Percentiles rank a stretch among this genome's conserved stretches.
phyloP scores from a whole-genome alignment of 1,140 invertebrate species.

The Potamilus streckersoni region DNA sequence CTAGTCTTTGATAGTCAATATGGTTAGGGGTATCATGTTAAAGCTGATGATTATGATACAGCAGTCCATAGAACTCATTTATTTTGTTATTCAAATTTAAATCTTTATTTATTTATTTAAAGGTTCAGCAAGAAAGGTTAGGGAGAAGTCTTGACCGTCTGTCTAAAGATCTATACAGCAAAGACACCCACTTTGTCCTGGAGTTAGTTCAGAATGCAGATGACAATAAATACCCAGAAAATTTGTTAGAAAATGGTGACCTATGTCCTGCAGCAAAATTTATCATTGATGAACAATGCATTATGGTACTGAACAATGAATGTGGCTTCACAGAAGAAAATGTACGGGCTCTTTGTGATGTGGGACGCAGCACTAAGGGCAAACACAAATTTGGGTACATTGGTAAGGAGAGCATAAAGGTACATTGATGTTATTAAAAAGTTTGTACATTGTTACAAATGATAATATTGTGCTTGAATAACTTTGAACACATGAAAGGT shows the following conservation, averaged over 20 bases:
- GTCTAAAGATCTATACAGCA: conserved; percentile 67
- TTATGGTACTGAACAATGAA: conserved; percentile 66
- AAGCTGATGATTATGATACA: no score
- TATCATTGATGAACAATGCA: conserved; percentile 48
- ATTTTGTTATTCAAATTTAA: no score
- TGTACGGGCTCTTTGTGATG: conserved; percentile 67
- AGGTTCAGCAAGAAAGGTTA: conserved; percentile 57
- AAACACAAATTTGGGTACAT: conserved; percentile 68
- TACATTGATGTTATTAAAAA: no score
- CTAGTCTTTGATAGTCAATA: no score
- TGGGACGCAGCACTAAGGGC: conserved; percentile 66
- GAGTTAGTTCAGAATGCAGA: conserved; percentile 67
- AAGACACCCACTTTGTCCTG: conserved; percentile 68
- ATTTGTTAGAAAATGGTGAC: conserved; percentile 17
- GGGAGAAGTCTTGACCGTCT: conserved; percentile 64
- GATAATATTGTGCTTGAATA: no score
- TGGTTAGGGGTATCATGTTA: no score
- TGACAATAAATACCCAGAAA: conserved; percentile 63
- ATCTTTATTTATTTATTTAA: background rate
- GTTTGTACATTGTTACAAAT: no score
- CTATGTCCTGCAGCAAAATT: conserved; percentile 60
- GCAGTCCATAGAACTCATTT: no score
- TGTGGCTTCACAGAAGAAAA: conserved; percentile 62
- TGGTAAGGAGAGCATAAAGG: conserved; percentile 41
- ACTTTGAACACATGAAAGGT: no score